Evolutionary conservation across 2,888 invertebrate species (phyloP).

Genomic region (Germaria angustata): DNA sequence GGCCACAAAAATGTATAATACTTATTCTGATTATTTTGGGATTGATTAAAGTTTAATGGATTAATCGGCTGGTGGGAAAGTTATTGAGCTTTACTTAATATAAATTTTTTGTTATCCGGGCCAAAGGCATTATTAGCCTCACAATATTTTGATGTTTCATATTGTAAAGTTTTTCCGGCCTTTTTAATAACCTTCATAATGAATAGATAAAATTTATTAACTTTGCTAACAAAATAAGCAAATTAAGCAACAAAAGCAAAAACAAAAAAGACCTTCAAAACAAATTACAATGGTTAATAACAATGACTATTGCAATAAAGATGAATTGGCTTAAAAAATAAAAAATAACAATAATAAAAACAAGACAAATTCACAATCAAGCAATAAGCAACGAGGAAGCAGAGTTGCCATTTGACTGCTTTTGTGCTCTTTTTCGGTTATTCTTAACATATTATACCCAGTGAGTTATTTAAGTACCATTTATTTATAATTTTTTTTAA

Average conservation of each 20-base stretch:
- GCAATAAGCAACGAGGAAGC: not conserved
- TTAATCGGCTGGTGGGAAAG: too few species aligned
- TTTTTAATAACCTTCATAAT: not conserved
- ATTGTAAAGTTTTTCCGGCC: not conserved
- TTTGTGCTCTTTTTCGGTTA: not conserved
- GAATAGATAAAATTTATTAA: not conserved
- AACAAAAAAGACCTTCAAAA: slow-evolving; percentile 41
- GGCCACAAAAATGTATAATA: too few species aligned
- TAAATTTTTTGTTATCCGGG: too few species aligned
- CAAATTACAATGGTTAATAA: slow-evolving; percentile 23
- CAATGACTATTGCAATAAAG: slow-evolving; percentile 41
- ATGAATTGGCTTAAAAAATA: slow-evolving; percentile 24
- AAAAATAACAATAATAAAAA: not conserved
- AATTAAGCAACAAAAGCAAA: not conserved
- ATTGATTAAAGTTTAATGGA: too few species aligned
- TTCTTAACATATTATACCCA: not conserved
- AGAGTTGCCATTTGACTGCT: not conserved
- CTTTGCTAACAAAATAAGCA: not conserved
- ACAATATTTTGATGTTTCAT: not conserved
- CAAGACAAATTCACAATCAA: slow-evolving; percentile 3
- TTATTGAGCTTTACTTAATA: too few species aligned
- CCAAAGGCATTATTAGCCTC: too few species aligned
- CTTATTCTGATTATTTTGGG: too few species aligned
- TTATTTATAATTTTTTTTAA: too few species aligned
- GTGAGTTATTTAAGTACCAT: too few species aligned